phyloP scores from a whole-genome alignment of 1,140 invertebrate species.

The Nasonia vitripennis region DNA sequence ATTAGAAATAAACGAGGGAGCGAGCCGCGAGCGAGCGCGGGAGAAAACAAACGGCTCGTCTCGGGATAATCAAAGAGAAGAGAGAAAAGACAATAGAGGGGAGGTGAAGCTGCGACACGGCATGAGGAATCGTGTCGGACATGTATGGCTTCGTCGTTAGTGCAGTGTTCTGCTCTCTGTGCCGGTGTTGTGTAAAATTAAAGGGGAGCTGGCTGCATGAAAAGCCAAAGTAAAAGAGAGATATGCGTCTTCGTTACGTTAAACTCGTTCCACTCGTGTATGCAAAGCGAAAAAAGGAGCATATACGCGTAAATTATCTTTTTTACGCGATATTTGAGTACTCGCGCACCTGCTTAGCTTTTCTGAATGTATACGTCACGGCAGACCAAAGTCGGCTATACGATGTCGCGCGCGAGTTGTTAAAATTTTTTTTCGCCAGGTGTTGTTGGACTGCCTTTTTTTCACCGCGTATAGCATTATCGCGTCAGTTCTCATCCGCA shows the following conservation, averaged over 20 bases:
- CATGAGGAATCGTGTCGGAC: neutral
- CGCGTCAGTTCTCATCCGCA: too few species aligned
- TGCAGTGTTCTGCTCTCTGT: neutral
- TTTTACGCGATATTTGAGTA: conserved; percentile 25
- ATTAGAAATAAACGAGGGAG: conserved; percentile 27
- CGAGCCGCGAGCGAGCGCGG: neutral
- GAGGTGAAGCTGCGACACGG: conserved; percentile 2
- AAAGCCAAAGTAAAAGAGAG: neutral
- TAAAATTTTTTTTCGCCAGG: too few species aligned
- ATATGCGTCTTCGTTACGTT: neutral
- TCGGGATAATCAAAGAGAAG: conserved; percentile 21
- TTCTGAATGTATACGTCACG: neutral
- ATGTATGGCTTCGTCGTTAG: too few species aligned
- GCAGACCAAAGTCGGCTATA: neutral
- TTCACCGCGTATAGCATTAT: too few species aligned
- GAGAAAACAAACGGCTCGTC: neutral
- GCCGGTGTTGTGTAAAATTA: too few species aligned
- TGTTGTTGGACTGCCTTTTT: too few species aligned
- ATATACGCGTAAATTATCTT: neutral
- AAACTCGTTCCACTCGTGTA: neutral
- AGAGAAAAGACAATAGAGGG: conserved; percentile 29
- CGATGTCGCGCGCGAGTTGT: neutral
- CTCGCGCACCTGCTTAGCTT: conserved; percentile 32
- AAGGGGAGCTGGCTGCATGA: too few species aligned
- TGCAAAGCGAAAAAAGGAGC: neutral